Evolutionary conservation across 2,113 vertebrate genomes (phyloP).

Genomic region (Edolisoma coerulescens): DNA sequence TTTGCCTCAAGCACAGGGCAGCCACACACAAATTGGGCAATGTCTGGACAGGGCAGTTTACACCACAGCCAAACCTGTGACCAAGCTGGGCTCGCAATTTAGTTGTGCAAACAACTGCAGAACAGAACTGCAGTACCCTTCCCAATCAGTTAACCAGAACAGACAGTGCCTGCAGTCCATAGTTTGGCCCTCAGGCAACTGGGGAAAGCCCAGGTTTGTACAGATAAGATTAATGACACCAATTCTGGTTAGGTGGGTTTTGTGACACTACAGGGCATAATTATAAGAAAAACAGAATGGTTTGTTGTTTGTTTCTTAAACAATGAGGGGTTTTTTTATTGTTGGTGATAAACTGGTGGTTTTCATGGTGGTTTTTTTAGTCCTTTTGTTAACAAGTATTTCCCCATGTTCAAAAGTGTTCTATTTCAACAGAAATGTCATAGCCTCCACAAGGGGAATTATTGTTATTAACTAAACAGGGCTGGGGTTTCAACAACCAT

Average conservation of each 20-base stretch:
- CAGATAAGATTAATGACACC: background rate
- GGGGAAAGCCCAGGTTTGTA: background rate
- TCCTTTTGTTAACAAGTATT: background rate
- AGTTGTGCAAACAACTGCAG: background rate
- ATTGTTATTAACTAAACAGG: background rate
- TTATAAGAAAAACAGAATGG: background rate
- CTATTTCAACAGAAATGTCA: background rate
- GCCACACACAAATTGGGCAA: background rate
- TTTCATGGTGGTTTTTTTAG: fast-evolving
- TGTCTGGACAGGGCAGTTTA: background rate
- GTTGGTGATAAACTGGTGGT: background rate
- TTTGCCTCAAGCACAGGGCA: background rate
- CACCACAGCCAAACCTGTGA: background rate
- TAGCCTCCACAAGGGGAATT: background rate
- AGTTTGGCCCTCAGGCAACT: background rate
- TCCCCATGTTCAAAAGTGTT: background rate
- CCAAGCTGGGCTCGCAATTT: background rate
- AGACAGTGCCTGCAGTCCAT: background rate
- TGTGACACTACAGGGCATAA: background rate
- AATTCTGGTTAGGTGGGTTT: background rate
- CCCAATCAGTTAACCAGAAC: background rate
- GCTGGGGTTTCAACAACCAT: background rate
- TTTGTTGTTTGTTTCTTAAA: background rate
- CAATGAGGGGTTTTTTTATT: background rate
- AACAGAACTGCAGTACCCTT: background rate